Evolutionary conservation across 1,140 invertebrate species (phyloP).

Genomic region (Drosophila orena): DNA sequence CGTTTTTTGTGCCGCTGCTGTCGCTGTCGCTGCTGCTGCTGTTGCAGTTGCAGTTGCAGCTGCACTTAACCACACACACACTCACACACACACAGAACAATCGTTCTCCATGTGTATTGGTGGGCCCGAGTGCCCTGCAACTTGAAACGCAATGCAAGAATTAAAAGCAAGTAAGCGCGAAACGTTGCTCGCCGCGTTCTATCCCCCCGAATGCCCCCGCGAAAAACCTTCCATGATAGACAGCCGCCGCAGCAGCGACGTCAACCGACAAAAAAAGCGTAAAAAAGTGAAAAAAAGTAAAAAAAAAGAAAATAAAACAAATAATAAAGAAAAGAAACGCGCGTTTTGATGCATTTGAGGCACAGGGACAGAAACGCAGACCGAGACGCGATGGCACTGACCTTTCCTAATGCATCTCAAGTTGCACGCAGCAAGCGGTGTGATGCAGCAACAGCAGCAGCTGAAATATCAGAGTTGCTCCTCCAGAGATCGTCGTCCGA

Average conservation of each 20-base stretch:
- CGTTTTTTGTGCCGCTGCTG: conserved; percentile 68
- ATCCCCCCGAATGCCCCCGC: conserved; percentile 19
- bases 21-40: conserved; percentile 16
- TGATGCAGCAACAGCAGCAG: conserved; percentile 3
- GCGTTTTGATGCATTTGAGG: conserved; percentile 81
- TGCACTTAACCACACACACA: conserved; percentile 74
- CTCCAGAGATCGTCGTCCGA: conserved; percentile 27
- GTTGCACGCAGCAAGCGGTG: conserved; percentile 56
- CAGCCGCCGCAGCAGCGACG: conserved; percentile 28
- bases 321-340: conserved; percentile 47
- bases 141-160: conserved; percentile 81
- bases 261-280: conserved; percentile 58
- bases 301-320: conserved; percentile 41
- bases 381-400: conserved; percentile 60
- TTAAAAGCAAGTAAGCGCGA: conserved; percentile 81
- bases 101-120: conserved; percentile 46
- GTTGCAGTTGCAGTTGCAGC: conserved; percentile 63
- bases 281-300: conserved; percentile 11
- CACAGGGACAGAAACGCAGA: conserved; percentile 42
- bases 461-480: conserved; percentile 19
- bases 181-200: conserved; percentile 43
- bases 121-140: conserved; percentile 76
- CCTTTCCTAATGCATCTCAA: conserved; percentile 80
- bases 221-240: conserved; percentile 23
- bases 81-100: conserved; percentile 45